These are phyloP conservation scores for Lasaia peninsularis DNA, from an alignment of 1,140 invertebrate species.

Conservation along the genomic window DNA sequence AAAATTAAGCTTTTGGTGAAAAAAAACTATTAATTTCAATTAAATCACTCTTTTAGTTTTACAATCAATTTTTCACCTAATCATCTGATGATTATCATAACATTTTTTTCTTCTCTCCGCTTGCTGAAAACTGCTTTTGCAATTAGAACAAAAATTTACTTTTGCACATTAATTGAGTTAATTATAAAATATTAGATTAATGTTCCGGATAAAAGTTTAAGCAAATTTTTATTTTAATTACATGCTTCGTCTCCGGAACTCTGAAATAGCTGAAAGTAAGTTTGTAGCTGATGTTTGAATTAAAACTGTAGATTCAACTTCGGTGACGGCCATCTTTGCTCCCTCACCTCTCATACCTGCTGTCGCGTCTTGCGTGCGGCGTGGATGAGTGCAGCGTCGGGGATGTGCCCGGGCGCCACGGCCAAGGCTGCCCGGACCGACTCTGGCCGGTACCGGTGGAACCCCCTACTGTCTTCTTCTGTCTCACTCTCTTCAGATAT, in stretches of 20 bases:
- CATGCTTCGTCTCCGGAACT: neutral
- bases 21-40: too few species aligned
- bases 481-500: conserved; percentile 84
- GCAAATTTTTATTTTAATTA: too few species aligned
- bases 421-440: conserved; percentile 79
- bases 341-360: conserved; percentile 81
- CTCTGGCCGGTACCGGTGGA: conserved; percentile 65
- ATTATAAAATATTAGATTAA: too few species aligned
- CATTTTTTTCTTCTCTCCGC: too few species aligned
- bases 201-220: too few species aligned
- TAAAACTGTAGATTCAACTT: conserved; percentile 2
- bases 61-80: too few species aligned
- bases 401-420: conserved; percentile 88
- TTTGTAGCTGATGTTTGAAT: neutral
- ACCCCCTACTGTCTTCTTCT: conserved; percentile 63
- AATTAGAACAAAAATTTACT: neutral
- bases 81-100: too few species aligned
- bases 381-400: conserved; percentile 97
- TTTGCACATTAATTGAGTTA: too few species aligned
- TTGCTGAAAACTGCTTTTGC: too few species aligned
- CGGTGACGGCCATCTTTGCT: conserved; percentile 39
- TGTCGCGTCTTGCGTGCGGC: conserved; percentile 94
- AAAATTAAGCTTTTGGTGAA: too few species aligned
- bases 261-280: neutral
- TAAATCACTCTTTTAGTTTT: too few species aligned